These are phyloP conservation scores for Rattus rattus DNA, from an alignment of 2,113 vertebrate genomes.

Conservation along the genomic window DNA sequence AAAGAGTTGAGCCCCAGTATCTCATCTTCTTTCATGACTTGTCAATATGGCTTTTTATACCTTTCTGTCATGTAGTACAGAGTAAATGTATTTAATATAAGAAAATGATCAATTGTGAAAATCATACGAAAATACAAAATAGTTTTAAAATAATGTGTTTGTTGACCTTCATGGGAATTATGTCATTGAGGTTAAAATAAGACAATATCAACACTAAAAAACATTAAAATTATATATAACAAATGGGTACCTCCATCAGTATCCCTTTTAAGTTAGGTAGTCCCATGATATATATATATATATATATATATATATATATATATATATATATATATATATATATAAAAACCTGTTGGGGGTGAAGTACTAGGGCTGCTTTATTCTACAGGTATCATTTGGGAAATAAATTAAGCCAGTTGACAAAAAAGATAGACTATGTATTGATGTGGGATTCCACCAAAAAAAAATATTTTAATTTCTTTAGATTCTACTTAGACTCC, in stretches of 20 bases:
- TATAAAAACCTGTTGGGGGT: not conserved
- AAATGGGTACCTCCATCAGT: not conserved
- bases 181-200: not conserved
- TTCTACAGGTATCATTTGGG: not conserved
- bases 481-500: conserved; percentile 38
- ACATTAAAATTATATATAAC: not conserved
- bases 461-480: conserved; percentile 14
- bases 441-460: not conserved
- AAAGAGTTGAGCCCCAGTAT: not conserved
- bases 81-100: not conserved
- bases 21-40: not conserved
- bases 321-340: no score
- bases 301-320: no score
- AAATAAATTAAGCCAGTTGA: not conserved
- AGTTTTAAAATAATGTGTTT: not conserved
- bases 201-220: not conserved
- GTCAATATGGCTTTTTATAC: not conserved
- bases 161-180: conserved; percentile 14
- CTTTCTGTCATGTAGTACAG: not conserved
- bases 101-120: conserved; percentile 26
- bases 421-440: not conserved
- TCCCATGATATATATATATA: no score
- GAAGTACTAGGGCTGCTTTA: not conserved
- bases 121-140: not conserved
- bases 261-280: not conserved